Conservation (phyloP, 2,888 invertebrate genomes). For the Prosopocoilus inquinatus region DNA sequence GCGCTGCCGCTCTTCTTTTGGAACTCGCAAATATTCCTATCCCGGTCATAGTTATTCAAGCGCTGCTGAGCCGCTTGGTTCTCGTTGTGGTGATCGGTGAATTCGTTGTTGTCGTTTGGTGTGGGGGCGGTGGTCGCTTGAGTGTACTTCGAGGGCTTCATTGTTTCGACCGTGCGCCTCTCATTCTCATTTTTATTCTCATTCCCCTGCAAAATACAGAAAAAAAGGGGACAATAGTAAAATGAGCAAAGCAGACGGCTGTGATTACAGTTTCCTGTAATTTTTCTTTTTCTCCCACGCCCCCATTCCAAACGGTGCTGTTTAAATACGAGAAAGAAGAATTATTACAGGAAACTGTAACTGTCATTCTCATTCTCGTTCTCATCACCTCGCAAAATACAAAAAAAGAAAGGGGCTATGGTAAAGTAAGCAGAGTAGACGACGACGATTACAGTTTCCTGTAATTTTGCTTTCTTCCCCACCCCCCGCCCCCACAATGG, state of each 20-base stretch:
- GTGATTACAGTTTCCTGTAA: too few relatives aligned
- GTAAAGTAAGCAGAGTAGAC: too few relatives aligned
- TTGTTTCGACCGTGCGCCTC: constrained; percentile 23
- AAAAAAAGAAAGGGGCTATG: too few relatives aligned
- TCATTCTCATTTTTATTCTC: background rate
- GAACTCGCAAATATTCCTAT: constrained; percentile 32
- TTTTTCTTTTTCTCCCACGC: too few relatives aligned
- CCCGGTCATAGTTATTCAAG: constrained; percentile 32
- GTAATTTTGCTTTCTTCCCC: too few relatives aligned
- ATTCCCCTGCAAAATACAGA: background rate
- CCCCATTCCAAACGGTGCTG: too few relatives aligned
- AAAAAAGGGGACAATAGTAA: background rate
- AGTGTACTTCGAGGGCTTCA: constrained; percentile 48
- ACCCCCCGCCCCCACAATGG: too few relatives aligned
- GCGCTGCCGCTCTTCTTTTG: constrained; percentile 34
- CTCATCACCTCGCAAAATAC: background rate
- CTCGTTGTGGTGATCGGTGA: constrained; percentile 42
- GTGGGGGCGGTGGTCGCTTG: constrained; percentile 36
- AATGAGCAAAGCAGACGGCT: too few relatives aligned
- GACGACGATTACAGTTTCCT: too few relatives aligned
- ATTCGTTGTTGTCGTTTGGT: constrained; percentile 45
- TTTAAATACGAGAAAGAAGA: too few relatives aligned
- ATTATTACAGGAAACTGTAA: too few relatives aligned
- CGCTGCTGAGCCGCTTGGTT: constrained; percentile 25
- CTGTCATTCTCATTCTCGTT: background rate